phyloP scores from a whole-genome alignment of 2,113 vertebrate genomes.

The Scomber colias region DNA sequence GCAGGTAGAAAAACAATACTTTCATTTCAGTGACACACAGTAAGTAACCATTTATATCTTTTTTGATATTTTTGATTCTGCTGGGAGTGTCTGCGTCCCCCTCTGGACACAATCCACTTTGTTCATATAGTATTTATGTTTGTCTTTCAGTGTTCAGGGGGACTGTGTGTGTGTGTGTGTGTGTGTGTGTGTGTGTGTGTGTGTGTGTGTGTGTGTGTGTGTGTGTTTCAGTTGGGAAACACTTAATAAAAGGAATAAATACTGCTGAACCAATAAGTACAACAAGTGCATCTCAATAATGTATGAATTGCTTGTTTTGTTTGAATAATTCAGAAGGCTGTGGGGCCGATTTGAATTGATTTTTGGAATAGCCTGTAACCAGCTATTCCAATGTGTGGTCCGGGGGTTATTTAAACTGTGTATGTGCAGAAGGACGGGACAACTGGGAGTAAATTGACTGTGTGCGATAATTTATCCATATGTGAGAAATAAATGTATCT shows the following conservation, averaged over 20 bases:
- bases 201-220: not conserved
- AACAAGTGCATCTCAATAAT: conserved; percentile 14
- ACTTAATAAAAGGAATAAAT: conserved; percentile 34
- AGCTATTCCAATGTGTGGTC: not conserved
- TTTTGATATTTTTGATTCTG: not conserved
- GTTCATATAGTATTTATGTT: conserved; percentile 17
- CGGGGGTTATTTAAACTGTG: not conserved
- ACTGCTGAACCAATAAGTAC: not conserved
- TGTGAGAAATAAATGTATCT: not conserved
- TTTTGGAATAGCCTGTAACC: not conserved
- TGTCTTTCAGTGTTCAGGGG: not conserved
- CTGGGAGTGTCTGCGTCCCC: not conserved
- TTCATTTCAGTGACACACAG: not conserved
- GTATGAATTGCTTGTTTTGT: conserved; percentile 21
- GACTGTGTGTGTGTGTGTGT: not conserved
- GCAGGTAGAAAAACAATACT: not conserved
- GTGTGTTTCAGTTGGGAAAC: conserved; percentile 1
- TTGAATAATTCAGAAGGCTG: conserved; percentile 45
- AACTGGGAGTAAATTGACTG: not conserved
- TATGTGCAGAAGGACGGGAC: not conserved
- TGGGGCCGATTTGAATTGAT: conserved; percentile 4
- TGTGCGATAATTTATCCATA: not conserved
- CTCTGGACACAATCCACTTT: not conserved
- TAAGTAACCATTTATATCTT: not conserved
- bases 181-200: not conserved